Conservation (phyloP, 2,888 invertebrate genomes). For the Epinotia nisella region DNA sequence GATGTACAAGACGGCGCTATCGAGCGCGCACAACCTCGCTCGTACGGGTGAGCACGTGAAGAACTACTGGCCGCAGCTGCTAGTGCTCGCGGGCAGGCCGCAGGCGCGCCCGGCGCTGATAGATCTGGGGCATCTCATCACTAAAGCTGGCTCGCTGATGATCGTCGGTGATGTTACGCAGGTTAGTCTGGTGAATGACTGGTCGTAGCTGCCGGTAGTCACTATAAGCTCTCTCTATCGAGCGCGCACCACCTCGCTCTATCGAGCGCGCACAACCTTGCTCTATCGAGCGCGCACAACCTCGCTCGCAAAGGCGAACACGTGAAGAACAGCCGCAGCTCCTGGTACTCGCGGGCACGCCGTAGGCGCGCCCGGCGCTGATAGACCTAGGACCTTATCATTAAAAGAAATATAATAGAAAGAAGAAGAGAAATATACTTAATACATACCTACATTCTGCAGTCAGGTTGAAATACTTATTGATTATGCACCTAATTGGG, state of each 20-base stretch:
- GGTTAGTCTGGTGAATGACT: conserved; percentile 72
- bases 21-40: conserved; percentile 91
- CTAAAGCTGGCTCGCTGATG: conserved; percentile 95
- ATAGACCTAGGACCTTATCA: conserved; percentile 96
- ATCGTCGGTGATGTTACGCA: conserved; percentile 94
- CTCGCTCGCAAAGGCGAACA: conserved; percentile 95
- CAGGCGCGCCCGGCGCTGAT: conserved; percentile 93
- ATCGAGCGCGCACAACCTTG: no score
- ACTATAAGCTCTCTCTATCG: background rate
- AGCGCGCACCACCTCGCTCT: no score
- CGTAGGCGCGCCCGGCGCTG: conserved; percentile 93
- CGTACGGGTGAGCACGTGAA: conserved; percentile 98
- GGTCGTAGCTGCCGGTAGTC: background rate
- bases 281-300: conserved; percentile 92
- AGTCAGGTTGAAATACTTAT: no score
- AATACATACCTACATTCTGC: no score
- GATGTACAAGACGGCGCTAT: conserved; percentile 95
- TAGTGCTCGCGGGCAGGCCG: conserved; percentile 94
- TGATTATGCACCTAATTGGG: no score
- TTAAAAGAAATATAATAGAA: no score
- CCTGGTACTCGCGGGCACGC: conserved; percentile 93
- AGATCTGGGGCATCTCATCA: conserved; percentile 95
- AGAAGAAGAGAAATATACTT: no score
- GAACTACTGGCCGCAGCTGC: conserved; percentile 96
- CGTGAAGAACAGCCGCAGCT: conserved; percentile 98